Conservation (phyloP, 2,113 vertebrate genomes). For the Archilochus colubris region DNA sequence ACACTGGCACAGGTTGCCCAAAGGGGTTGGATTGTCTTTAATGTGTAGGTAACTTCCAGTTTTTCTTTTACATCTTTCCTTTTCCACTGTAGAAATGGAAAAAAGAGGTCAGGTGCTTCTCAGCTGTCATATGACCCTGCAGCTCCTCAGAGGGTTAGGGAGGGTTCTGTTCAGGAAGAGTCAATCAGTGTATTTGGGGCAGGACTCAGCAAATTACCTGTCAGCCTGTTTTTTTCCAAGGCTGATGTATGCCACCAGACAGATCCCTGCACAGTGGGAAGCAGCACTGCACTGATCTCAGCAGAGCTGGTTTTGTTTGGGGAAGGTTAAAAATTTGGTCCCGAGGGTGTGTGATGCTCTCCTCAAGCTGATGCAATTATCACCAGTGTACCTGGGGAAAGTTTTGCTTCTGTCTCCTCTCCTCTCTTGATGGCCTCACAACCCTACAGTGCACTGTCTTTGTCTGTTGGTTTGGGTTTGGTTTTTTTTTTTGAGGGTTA, state of each 20-base stretch:
- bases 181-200: not conserved
- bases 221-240: not conserved
- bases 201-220: not conserved
- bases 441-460: too few relatives aligned
- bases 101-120: not conserved
- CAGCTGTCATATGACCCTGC: not conserved
- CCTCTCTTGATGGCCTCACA: not conserved
- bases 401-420: not conserved
- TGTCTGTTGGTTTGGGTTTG: too few relatives aligned
- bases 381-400: not conserved
- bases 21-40: not conserved
- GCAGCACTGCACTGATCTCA: not conserved
- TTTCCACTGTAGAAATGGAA: not conserved
- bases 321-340: not conserved
- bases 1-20: not conserved
- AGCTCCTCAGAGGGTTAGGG: not conserved
- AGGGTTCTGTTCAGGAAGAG: conserved; percentile 13
- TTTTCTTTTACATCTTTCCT: not conserved
- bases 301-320: not conserved
- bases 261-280: not conserved
- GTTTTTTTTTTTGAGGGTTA: not conserved
- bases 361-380: not conserved
- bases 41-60: not conserved
- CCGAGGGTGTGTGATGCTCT: not conserved
- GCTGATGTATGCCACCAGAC: not conserved